A percentile compares a stretch with the other conserved stretches of the same genome.
These are phyloP conservation scores for Agapornis roseicollis DNA, from an alignment of 2,113 vertebrate species.

Conservation along the genomic window DNA sequence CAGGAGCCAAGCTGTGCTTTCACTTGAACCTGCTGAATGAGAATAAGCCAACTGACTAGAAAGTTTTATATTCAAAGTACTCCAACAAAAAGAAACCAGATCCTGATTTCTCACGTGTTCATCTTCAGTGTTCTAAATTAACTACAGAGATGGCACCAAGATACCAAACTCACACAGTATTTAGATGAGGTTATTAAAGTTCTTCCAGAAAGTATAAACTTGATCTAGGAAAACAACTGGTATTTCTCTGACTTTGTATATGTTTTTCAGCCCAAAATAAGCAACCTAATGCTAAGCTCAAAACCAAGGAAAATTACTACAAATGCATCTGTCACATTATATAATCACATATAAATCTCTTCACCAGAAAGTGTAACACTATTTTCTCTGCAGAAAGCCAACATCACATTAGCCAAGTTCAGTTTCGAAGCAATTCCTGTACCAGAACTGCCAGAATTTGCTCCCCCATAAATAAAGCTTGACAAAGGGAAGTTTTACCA, in stretches of 20 bases:
- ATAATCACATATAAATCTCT: neutral
- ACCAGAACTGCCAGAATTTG: neutral
- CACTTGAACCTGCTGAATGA: neutral
- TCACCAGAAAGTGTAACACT: neutral
- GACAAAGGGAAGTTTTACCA: neutral
- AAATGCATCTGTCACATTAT: neutral
- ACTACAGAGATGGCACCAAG: neutral
- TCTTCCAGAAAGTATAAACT: neutral
- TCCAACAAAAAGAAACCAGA: neutral
- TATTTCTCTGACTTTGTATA: neutral
- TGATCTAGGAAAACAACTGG: neutral
- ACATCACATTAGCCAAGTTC: neutral
- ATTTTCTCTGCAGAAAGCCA: neutral
- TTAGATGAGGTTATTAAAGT: neutral
- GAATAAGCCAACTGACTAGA: neutral
- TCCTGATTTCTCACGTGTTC: accelerated
- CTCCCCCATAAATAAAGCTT: neutral
- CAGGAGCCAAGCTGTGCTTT: neutral
- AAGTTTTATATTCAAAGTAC: neutral
- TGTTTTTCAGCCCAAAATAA: neutral
- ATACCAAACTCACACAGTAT: neutral
- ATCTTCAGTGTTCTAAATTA: neutral
- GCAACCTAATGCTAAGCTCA: neutral
- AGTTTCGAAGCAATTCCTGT: neutral
- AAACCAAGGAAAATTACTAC: neutral